These are phyloP conservation scores for Styela clava DNA, from an alignment of 23 tunicate species.

Conservation along the genomic window DNA sequence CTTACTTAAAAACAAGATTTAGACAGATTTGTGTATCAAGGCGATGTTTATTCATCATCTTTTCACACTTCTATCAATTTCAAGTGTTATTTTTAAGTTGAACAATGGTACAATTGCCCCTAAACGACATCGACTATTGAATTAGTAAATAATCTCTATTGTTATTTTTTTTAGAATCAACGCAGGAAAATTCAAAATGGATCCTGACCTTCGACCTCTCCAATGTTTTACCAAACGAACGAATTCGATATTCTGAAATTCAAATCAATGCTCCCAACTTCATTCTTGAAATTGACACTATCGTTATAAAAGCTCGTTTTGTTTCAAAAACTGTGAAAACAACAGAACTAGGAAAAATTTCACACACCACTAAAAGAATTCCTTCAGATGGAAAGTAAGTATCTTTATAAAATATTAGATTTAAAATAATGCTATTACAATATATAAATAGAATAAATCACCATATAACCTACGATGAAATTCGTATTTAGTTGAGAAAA, in stretches of 20 bases:
- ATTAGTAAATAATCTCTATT: too few species aligned
- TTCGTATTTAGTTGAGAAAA: too few species aligned
- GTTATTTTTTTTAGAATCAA: conserved; percentile 33
- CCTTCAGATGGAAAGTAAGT: too few species aligned
- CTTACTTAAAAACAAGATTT: too few species aligned
- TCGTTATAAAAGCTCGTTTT: conserved; percentile 20
- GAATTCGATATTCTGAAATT: conserved; percentile 50
- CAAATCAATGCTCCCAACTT: background rate
- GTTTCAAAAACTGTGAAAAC: background rate
- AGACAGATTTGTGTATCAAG: background rate
- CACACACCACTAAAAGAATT: background rate
- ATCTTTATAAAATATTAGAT: too few species aligned
- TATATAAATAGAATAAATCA: too few species aligned
- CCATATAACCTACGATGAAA: too few species aligned
- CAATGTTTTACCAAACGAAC: conserved; percentile 33
- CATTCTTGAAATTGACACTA: conserved; percentile 11
- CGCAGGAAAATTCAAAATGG: conserved; percentile 30
- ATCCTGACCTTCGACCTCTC: conserved; percentile 42
- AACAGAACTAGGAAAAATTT: background rate
- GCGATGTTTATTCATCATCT: background rate
- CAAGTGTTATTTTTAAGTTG: too few species aligned
- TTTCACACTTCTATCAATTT: background rate
- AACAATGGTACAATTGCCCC: too few species aligned
- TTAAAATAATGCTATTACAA: too few species aligned
- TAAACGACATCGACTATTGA: too few species aligned